Conservation (phyloP, 1,140 invertebrate genomes). For the Caenorhabditis inopinata region DNA sequence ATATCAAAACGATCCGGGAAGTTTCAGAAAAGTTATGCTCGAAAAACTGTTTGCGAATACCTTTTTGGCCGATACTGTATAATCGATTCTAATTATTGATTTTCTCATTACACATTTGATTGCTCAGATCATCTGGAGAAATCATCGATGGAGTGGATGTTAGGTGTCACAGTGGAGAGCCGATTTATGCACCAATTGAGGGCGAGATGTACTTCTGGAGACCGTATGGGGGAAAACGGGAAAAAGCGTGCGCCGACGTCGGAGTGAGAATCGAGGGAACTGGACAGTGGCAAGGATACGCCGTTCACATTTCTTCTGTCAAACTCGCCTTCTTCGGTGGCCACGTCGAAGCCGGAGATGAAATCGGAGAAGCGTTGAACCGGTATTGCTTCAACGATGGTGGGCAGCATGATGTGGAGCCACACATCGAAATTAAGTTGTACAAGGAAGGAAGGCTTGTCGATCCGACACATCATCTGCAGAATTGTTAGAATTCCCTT, state of each 20-base stretch:
- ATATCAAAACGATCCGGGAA: too few species aligned
- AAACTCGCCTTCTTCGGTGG: conserved; percentile 55
- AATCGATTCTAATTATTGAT: neutral
- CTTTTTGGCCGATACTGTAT: too few species aligned
- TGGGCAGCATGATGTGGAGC: conserved; percentile 16
- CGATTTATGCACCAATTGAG: conserved; percentile 60
- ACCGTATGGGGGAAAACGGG: conserved; percentile 59
- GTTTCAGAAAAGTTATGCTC: too few species aligned
- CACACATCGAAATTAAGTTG: conserved; percentile 57
- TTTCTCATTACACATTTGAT: neutral
- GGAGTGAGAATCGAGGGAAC: conserved; percentile 64
- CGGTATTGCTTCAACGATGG: conserved; percentile 40
- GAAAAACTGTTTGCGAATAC: too few species aligned
- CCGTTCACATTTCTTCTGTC: conserved; percentile 60
- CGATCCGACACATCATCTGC: conserved; percentile 63
- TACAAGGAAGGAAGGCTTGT: conserved; percentile 55
- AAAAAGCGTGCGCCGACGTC: conserved; percentile 57
- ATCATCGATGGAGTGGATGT: conserved; percentile 60
- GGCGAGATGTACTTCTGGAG: conserved; percentile 60
- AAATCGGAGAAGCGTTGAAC: conserved; percentile 55
- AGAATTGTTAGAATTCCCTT: conserved; percentile 53
- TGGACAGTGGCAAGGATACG: conserved; percentile 64
- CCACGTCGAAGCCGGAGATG: conserved; percentile 57
- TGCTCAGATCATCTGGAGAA: conserved; percentile 54
- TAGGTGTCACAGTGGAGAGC: conserved; percentile 46